A percentile compares a stretch with the other conserved stretches of the same genome.
These are phyloP conservation scores for Choreutis nemorana DNA, from an alignment of 2,888 invertebrate genomes.

Conservation along the genomic window DNA sequence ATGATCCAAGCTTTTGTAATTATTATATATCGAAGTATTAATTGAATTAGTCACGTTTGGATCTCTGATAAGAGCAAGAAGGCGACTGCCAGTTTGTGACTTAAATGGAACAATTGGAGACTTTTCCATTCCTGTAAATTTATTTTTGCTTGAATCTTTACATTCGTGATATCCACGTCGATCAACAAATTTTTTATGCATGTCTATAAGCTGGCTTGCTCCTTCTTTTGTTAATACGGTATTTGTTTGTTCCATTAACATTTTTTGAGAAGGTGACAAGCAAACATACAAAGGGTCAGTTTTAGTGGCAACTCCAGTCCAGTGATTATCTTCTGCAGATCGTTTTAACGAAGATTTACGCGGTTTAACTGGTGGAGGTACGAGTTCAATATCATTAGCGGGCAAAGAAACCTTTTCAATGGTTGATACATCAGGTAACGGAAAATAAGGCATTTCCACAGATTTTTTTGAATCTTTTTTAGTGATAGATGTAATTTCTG, in stretches of 20 bases:
- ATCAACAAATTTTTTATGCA: conserved; percentile 75
- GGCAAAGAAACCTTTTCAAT: conserved; percentile 45
- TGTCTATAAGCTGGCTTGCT: conserved; percentile 71
- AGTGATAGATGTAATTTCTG: conserved; percentile 3
- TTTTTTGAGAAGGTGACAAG: conserved; percentile 77
- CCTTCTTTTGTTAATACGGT: conserved; percentile 54
- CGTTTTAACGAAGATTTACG: conserved; percentile 50
- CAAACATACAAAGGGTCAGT: conserved; percentile 70
- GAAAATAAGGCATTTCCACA: conserved; percentile 47
- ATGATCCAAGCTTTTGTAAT: conserved; percentile 19
- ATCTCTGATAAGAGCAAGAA: conserved; percentile 70
- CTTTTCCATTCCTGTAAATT: conserved; percentile 13
- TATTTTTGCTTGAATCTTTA: conserved; percentile 17
- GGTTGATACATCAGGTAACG: conserved; percentile 49
- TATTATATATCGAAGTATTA: conserved; percentile 22
- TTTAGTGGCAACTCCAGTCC: conserved; percentile 70
- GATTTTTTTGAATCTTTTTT: conserved; percentile 8
- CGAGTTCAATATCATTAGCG: conserved; percentile 20
- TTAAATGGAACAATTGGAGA: conserved; percentile 40
- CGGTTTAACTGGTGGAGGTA: conserved; percentile 49
- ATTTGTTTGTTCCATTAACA: conserved; percentile 63
- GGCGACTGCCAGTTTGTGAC: conserved; percentile 65
- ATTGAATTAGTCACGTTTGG: conserved; percentile 40
- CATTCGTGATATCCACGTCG: conserved; percentile 66
- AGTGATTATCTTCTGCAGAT: conserved; percentile 44